Percentiles rank a stretch among this genome's conserved stretches.
These are phyloP conservation scores for Struthio camelus DNA, from an alignment of 2,113 vertebrate species.

Conservation along the genomic window DNA sequence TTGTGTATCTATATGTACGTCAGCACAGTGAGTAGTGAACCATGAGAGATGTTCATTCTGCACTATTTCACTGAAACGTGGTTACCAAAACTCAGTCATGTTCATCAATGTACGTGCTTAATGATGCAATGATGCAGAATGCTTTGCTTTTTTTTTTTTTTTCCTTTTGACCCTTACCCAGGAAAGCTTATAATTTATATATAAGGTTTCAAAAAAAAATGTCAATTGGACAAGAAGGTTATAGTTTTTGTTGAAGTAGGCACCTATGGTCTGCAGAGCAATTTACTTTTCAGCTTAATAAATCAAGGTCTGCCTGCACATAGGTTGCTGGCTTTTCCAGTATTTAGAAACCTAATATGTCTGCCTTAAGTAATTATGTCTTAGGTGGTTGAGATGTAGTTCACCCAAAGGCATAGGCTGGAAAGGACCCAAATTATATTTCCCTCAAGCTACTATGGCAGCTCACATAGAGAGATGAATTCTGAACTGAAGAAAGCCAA, in stretches of 20 bases:
- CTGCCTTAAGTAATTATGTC: conserved; percentile 25
- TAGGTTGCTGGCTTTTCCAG: conserved; percentile 11
- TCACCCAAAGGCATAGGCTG: conserved; percentile 19
- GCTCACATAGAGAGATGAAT: neutral
- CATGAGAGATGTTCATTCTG: neutral
- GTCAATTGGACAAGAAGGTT: neutral
- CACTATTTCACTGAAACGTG: neutral
- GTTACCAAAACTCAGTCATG: neutral
- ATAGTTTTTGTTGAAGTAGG: neutral
- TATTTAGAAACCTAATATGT: neutral
- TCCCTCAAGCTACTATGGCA: conserved; percentile 21
- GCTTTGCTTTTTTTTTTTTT: neutral
- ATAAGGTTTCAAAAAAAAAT: too few species aligned
- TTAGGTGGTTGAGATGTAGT: conserved; percentile 8
- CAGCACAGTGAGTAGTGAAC: neutral
- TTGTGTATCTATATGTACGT: neutral
- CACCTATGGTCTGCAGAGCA: neutral
- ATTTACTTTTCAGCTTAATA: neutral
- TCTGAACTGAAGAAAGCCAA: conserved; percentile 24
- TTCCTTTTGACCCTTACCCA: neutral
- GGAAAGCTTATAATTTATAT: neutral
- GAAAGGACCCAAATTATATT: conserved; percentile 37
- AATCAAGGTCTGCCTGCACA: neutral
- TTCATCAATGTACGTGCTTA: neutral
- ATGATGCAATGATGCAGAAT: neutral